phyloP scores from a whole-genome alignment of 1,140 invertebrate genomes.

The Helicoverpa zea region DNA sequence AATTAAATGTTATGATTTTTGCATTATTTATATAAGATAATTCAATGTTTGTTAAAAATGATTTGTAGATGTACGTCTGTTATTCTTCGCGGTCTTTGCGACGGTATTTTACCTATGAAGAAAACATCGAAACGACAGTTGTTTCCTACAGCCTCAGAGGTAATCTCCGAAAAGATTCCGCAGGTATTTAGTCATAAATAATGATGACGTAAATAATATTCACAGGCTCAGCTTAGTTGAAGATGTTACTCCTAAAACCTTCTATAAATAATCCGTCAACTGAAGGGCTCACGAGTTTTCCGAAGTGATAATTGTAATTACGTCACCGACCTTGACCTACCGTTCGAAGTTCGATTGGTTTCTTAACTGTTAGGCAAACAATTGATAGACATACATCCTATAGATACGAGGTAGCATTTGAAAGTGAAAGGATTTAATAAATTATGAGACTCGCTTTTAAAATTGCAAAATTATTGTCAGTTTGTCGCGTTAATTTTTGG shows the following conservation, averaged over 20 bases:
- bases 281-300: constrained; percentile 23
- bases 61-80: too few species aligned
- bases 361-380: constrained; percentile 23
- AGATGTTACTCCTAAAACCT: background rate
- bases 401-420: constrained; percentile 9
- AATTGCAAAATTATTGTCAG: constrained; percentile 14
- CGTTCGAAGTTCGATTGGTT: constrained; percentile 23
- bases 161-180: too few species aligned
- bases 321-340: constrained; percentile 33
- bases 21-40: too few species aligned
- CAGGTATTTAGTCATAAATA: too few species aligned
- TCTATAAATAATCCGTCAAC: background rate
- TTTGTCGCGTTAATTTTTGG: too few species aligned
- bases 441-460: background rate
- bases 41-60: too few species aligned
- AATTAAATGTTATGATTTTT: too few species aligned
- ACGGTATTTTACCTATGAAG: too few species aligned
- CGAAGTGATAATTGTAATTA: constrained; percentile 29
- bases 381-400: constrained; percentile 13
- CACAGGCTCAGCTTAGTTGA: background rate
- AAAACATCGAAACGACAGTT: too few species aligned
- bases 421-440: constrained; percentile 34
- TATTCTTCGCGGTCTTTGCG: too few species aligned
- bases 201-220: too few species aligned
- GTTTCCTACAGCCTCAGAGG: too few species aligned